phyloP scores from a whole-genome alignment of 2,888 invertebrate species.

The Callyntrura sp. region DNA sequence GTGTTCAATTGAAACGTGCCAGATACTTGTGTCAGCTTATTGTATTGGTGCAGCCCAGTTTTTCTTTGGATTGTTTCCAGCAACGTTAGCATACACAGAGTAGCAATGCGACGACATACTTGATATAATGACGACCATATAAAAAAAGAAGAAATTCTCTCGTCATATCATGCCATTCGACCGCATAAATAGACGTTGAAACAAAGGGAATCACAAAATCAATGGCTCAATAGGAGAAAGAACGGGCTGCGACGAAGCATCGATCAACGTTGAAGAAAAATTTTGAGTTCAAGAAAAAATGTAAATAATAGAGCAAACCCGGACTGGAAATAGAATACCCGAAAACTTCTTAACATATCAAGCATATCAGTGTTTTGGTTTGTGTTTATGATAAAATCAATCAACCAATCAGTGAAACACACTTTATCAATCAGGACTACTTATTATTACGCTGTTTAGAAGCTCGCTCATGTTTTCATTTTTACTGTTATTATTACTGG shows the following conservation, averaged over 20 bases:
- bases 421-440: slow-evolving; percentile 41
- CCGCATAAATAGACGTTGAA: slow-evolving; percentile 21
- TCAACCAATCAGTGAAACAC: slow-evolving; percentile 51
- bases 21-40: not conserved
- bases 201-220: slow-evolving; percentile 10
- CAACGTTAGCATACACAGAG: not conserved
- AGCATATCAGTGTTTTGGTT: slow-evolving; percentile 25
- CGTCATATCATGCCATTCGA: not conserved
- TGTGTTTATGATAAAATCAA: slow-evolving; percentile 18
- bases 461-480: not conserved
- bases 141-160: not conserved
- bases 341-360: slow-evolving; percentile 20
- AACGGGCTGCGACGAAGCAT: not conserved
- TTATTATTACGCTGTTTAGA: not conserved
- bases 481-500: not conserved
- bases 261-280: not conserved
- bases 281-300: not conserved
- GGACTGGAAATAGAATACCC: not conserved
- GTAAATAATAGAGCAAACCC: not conserved
- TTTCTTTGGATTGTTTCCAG: slow-evolving; percentile 51
- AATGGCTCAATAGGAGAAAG: not conserved
- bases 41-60: slow-evolving; percentile 5
- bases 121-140: slow-evolving; percentile 27
- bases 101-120: slow-evolving; percentile 53
- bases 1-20: slow-evolving; percentile 18